Percentiles rank a stretch among this genome's conserved stretches.
Evolutionary conservation across 2,888 invertebrate genomes (phyloP).

Genomic region (Portevinia maculata): DNA sequence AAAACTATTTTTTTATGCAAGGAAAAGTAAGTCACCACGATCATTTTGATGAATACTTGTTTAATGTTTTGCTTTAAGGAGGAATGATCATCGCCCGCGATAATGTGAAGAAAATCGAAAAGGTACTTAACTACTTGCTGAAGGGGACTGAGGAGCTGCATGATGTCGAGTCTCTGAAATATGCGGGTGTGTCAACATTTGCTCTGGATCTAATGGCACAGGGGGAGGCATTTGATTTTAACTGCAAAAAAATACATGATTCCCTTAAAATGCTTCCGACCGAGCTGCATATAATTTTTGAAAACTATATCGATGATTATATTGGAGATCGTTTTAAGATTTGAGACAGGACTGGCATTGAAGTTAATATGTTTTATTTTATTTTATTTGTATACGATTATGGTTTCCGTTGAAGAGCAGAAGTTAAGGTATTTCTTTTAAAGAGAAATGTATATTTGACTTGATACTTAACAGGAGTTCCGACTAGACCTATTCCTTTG

Average conservation of each 20-base stretch:
- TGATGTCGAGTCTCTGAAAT: constrained; percentile 41
- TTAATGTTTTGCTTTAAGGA: constrained; percentile 3
- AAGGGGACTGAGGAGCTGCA: constrained; percentile 19
- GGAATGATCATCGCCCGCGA: background rate
- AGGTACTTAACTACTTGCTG: constrained; percentile 31
- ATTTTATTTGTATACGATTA: no score
- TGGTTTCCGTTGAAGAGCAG: no score
- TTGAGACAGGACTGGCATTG: background rate
- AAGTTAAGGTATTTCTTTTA: no score
- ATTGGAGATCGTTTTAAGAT: constrained; percentile 28
- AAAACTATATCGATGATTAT: constrained; percentile 58
- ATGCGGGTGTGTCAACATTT: constrained; percentile 34
- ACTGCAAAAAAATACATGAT: constrained; percentile 36
- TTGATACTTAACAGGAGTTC: no score
- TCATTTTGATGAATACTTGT: background rate
- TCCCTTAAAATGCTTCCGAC: constrained; percentile 37
- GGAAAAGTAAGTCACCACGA: constrained; percentile 12
- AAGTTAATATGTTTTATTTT: no score
- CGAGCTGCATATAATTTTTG: constrained; percentile 42
- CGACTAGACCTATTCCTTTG: no score
- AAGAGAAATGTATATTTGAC: no score
- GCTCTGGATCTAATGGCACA: constrained; percentile 59
- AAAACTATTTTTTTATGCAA: constrained; percentile 16
- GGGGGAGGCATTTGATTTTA: constrained; percentile 21
- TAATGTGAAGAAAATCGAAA: constrained; percentile 17